Conservation (phyloP, 2,888 invertebrate species). For the Euphydryas editha region DNA sequence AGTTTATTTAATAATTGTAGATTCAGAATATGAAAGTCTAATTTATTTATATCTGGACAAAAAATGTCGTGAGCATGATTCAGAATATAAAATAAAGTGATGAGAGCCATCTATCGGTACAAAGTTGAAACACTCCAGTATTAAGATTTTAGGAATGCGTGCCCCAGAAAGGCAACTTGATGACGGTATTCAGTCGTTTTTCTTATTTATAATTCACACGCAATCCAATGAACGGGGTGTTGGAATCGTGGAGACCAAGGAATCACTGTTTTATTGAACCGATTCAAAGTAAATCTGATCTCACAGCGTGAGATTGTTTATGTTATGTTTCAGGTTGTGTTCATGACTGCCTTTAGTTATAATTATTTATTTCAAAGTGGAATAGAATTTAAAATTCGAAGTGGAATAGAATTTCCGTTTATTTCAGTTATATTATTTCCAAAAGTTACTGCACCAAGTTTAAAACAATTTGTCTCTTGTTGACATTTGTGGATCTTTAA, state of each 20-base stretch:
- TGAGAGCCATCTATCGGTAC: too few species aligned
- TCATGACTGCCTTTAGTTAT: neutral
- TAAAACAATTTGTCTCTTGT: too few species aligned
- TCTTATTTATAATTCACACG: constrained; percentile 38
- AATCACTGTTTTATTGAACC: constrained; percentile 28
- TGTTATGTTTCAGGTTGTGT: neutral
- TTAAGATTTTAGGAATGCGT: constrained; percentile 32
- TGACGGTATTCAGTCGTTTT: constrained; percentile 25
- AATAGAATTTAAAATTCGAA: too few species aligned
- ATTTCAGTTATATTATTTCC: too few species aligned
- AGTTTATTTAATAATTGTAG: too few species aligned
- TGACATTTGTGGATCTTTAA: too few species aligned
- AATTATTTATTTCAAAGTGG: neutral
- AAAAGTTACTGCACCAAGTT: too few species aligned
- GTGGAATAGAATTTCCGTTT: too few species aligned
- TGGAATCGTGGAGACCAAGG: constrained; percentile 1
- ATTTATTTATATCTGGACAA: too few species aligned
- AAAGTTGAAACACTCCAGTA: neutral
- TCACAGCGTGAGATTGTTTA: constrained; percentile 16
- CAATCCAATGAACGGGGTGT: constrained; percentile 30
- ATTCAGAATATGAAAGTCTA: too few species aligned
- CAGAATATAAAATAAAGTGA: too few species aligned
- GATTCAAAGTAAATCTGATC: constrained; percentile 17
- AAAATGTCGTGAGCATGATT: too few species aligned
- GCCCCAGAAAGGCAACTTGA: constrained; percentile 30